Evolutionary conservation across 2,113 vertebrate species (phyloP), one percentile per base, ranked within the genome.

Genomic region (Etheostoma spectabile): DNA sequence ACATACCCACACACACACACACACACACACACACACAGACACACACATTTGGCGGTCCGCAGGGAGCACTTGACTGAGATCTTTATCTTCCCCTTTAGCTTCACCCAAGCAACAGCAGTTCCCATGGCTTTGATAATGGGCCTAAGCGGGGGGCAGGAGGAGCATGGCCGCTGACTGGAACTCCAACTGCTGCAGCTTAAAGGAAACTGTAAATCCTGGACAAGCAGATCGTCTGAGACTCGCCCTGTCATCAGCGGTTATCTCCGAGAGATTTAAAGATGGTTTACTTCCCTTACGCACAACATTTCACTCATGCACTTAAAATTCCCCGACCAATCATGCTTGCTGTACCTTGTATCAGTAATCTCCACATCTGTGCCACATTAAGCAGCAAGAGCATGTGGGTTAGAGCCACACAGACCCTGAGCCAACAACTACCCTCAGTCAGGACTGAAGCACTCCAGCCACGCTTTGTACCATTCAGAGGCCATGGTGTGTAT

Each of bases 21-120:
- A 35, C 35, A 38, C 35, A 38, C 60, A 77, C 35, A 87, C 60
- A 66, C 63, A 68, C 86, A 76, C 35, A 42, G 75, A 68, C 48
- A 78, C 63, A 79, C 33, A 55, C 68, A 62, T 60, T 51, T 2
- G 12, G 59, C 18, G 8, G 72, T 80, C 90, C 13, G 0, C 1
- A 1, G 87, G 83, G 88, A 89, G 33, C 82, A 86, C 88, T 89
- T 86, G 84, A 74, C 74, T 27, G 0, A 79, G 91, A 87, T 93
- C 66, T 70, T 69, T 87, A 93, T 93, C 91, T 78, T 6, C 49
- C 61, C 62, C 84, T 89, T 79, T 64, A 83, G 85, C 79, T 75
- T 60, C 60, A 67, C 6, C 76, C 73, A 62, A 62, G 85, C 83
- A 61, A 85, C 71, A 53, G 86, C 79, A 67, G 80, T 93, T 93